A percentile compares a stretch with the other conserved stretches of the same genome.
phyloP scores from a whole-genome alignment of 2,113 vertebrate species.

The Microcebus tavaratra region DNA sequence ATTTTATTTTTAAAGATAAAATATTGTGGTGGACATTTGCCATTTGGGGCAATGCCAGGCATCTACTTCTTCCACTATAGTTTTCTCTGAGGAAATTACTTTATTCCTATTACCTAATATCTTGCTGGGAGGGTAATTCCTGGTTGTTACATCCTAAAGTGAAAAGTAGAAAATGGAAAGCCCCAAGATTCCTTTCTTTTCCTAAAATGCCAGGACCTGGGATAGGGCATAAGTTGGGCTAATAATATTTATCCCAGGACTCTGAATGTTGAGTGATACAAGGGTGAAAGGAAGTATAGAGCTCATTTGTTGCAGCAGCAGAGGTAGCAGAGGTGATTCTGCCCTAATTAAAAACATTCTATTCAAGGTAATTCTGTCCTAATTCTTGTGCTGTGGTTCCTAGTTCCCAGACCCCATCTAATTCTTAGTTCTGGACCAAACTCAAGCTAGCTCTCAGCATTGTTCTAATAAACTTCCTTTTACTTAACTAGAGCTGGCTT shows the following conservation, averaged over 20 bases:
- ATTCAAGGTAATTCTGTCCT: not conserved
- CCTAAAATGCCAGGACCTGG: not conserved
- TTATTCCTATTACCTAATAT: not conserved
- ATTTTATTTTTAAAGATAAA: constrained; percentile 25
- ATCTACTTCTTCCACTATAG: not conserved
- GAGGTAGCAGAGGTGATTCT: not conserved
- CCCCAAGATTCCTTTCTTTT: not conserved
- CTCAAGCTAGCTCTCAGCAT: not conserved
- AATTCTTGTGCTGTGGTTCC: not conserved
- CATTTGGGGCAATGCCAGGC: not conserved
- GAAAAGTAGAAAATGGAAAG: not conserved
- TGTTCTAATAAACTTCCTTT: not conserved
- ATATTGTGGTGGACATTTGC: not conserved
- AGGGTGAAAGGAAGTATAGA: not conserved
- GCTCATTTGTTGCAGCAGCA: not conserved
- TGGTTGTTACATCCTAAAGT: not conserved
- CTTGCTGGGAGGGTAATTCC: not conserved
- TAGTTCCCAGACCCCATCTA: not conserved
- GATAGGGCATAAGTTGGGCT: not conserved
- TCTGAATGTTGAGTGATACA: not conserved
- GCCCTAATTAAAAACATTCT: not conserved
- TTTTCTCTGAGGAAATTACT: not conserved
- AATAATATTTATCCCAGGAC: not conserved
- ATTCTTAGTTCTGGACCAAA: not conserved
- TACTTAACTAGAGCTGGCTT: not conserved